phyloP scores from a whole-genome alignment of 1,140 invertebrate species.

The Macrosteles quadrilineatus region DNA sequence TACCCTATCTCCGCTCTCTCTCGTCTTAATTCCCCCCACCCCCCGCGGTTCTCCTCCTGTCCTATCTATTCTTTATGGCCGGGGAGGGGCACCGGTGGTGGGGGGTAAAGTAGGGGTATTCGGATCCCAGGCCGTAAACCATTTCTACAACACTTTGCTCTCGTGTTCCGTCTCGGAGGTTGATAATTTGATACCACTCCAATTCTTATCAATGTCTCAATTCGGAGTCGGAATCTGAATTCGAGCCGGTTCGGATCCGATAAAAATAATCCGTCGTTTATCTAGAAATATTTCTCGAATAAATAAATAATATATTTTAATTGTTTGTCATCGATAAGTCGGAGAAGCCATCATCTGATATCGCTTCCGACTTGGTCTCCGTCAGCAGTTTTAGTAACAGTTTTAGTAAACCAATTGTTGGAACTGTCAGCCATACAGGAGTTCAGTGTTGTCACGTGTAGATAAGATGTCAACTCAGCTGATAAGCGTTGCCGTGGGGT shows the following conservation, averaged over 20 bases:
- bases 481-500: neutral
- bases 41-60: neutral
- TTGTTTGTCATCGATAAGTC: too few relatives aligned
- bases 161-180: conserved; percentile 8
- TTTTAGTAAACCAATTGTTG: neutral
- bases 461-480: neutral
- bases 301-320: too few relatives aligned
- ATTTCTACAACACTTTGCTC: conserved; percentile 24
- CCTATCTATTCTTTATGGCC: conserved; percentile 28
- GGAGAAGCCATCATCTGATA: neutral
- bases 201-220: conserved; percentile 13
- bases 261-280: too few relatives aligned
- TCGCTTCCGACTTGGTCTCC: neutral
- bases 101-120: conserved; percentile 25
- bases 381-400: neutral
- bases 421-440: neutral
- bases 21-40: conserved; percentile 17
- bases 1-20: conserved; percentile 17
- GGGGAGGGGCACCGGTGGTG: conserved; percentile 15
- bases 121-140: conserved; percentile 20
- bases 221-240: neutral
- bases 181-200: conserved; percentile 10
- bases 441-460: conserved; percentile 6
- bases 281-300: too few relatives aligned
- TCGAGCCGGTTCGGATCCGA: neutral